These are phyloP conservation scores for Helicoverpa zea DNA, from an alignment of 1,140 invertebrate species.

Conservation along the genomic window DNA sequence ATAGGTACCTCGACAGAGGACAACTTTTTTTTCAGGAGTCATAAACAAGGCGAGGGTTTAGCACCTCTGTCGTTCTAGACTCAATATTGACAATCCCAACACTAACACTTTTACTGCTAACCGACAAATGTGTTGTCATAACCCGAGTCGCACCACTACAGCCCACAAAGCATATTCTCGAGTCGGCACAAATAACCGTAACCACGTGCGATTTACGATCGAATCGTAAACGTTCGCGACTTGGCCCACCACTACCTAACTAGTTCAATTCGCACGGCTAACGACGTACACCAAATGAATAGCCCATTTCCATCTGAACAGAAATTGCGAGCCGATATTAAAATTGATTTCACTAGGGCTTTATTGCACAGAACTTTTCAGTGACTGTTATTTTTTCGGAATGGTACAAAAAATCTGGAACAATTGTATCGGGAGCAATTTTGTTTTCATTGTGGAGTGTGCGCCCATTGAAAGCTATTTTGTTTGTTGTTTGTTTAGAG, in stretches of 20 bases:
- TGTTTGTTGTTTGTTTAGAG: slow-evolving; percentile 26
- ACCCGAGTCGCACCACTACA: not conserved
- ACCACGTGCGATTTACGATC: slow-evolving; percentile 23
- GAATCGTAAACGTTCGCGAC: slow-evolving; percentile 13
- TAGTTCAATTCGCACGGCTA: slow-evolving; percentile 49
- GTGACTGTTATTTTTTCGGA: slow-evolving; percentile 30
- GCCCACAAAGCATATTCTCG: not conserved
- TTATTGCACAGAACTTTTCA: slow-evolving; percentile 53
- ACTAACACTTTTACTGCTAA: slow-evolving; percentile 19
- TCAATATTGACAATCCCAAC: not conserved
- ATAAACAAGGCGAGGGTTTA: not conserved
- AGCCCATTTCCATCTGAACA: slow-evolving; percentile 46
- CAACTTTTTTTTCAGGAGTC: not conserved
- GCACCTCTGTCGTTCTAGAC: too few relatives aligned
- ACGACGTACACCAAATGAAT: slow-evolving; percentile 59
- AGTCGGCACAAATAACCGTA: not conserved
- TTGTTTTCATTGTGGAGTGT: slow-evolving; percentile 36
- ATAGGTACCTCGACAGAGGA: too few relatives aligned
- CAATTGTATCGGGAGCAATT: slow-evolving; percentile 30
- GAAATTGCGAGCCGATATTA: slow-evolving; percentile 55
- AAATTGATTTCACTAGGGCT: slow-evolving; percentile 64
- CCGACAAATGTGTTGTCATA: slow-evolving; percentile 2
- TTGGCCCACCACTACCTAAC: slow-evolving; percentile 26
- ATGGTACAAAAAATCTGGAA: slow-evolving; percentile 12
- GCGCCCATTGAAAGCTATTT: slow-evolving; percentile 19